These are phyloP conservation scores for Goniozus legneri DNA, from an alignment of 1,140 invertebrate genomes.

Conservation along the genomic window DNA sequence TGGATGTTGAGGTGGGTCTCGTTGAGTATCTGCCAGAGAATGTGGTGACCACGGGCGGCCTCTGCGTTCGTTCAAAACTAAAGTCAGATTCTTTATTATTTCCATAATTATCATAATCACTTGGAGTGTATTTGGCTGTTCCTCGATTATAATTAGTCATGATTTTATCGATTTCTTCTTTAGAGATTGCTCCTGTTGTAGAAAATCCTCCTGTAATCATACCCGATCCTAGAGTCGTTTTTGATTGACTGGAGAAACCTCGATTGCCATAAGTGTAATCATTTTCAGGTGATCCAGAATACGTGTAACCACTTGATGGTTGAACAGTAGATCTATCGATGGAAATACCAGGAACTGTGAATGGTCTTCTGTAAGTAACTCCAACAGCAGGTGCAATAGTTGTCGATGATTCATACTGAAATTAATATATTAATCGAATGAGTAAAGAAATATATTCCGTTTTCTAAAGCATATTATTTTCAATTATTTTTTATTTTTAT, in stretches of 20 bases:
- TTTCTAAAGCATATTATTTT: not conserved
- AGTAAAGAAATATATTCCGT: constrained; percentile 21
- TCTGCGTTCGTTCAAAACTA: not conserved
- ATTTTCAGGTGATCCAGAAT: constrained; percentile 3
- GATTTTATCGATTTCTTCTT: constrained; percentile 22
- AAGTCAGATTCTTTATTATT: not conserved
- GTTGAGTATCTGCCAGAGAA: constrained; percentile 27
- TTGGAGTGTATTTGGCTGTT: constrained; percentile 34
- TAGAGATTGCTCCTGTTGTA: constrained; percentile 16
- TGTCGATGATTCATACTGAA: constrained; percentile 22
- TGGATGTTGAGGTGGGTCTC: constrained; percentile 2
- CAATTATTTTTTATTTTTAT: not conserved
- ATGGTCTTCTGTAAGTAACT: constrained; percentile 32
- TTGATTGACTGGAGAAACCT: constrained; percentile 12
- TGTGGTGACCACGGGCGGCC: constrained; percentile 23
- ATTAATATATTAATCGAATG: constrained; percentile 7
- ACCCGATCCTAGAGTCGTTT: constrained; percentile 7
- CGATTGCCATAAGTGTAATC: constrained; percentile 10
- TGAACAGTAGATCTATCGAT: constrained; percentile 8
- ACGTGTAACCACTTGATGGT: not conserved
- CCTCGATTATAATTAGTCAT: constrained; percentile 34
- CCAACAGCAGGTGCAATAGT: constrained; percentile 25
- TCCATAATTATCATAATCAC: constrained; percentile 13
- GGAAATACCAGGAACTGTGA: constrained; percentile 11
- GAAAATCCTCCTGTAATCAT: constrained; percentile 13